These are phyloP conservation scores for Anguilla megastoma DNA, from an alignment of 2,797 vertebrate species.

Conservation along the genomic window DNA sequence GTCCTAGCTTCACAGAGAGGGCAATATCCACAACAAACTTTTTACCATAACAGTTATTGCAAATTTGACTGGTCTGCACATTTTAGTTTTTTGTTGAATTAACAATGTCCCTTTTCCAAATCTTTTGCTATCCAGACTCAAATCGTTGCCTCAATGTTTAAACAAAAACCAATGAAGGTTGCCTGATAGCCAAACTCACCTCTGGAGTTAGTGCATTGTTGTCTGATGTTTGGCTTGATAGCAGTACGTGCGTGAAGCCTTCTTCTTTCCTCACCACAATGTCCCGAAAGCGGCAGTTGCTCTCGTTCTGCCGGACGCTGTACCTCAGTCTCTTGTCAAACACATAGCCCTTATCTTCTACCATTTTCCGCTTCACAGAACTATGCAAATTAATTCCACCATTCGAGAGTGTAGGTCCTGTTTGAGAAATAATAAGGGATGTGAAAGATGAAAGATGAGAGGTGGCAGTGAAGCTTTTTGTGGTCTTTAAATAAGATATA, in stretches of 20 bases:
- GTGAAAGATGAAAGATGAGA: slow-evolving; percentile 40
- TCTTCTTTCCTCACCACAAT: slow-evolving; percentile 97
- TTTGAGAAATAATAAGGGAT: slow-evolving; percentile 26
- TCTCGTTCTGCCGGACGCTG: slow-evolving; percentile 94
- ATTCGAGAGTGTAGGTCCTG: slow-evolving; percentile 84
- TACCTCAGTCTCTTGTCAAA: slow-evolving; percentile 97
- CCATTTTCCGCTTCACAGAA: slow-evolving; percentile 89
- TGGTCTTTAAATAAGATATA: not conserved
- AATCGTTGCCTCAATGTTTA: not conserved
- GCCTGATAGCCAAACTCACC: slow-evolving; percentile 70
- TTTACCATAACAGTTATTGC: too few species aligned
- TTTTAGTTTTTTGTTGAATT: not conserved
- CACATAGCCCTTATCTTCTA: slow-evolving; percentile 81
- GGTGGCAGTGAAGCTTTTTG: not conserved
- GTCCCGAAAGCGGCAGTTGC: slow-evolving; percentile 93
- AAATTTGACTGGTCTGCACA: too few species aligned
- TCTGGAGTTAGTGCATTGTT: slow-evolving; percentile 96
- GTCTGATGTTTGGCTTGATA: slow-evolving; percentile 96
- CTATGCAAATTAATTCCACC: slow-evolving; percentile 84
- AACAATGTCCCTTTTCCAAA: not conserved
- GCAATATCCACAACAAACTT: not conserved
- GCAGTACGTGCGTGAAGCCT: slow-evolving; percentile 93
- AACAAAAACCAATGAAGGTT: not conserved
- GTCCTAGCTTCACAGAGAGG: not conserved
- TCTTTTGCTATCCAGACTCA: not conserved